Conservation (phyloP, 2,888 invertebrate species). For the Troilus luridus region DNA sequence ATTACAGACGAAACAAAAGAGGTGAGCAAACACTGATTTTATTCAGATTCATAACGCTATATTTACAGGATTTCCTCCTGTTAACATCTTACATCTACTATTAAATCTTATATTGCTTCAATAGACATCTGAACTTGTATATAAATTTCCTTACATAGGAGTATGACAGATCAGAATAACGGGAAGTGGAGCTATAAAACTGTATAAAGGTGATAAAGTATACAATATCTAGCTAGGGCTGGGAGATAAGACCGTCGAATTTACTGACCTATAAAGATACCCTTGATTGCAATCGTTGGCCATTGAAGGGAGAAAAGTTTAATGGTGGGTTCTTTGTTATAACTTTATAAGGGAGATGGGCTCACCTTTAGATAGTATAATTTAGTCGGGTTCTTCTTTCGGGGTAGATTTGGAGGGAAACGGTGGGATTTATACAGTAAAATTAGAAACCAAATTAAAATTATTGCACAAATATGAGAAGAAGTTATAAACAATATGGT, state of each 20-base stretch:
- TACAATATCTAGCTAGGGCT: neutral
- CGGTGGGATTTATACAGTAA: neutral
- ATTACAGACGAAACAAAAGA: no score
- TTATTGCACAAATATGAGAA: neutral
- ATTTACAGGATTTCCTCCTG: no score
- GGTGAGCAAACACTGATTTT: no score
- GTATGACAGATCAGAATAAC: neutral
- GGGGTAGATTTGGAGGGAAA: neutral
- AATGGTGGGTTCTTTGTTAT: constrained; percentile 21
- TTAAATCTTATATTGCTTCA: no score
- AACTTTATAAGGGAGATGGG: neutral
- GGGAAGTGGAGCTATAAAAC: neutral
- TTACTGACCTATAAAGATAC: constrained; percentile 27
- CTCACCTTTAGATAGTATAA: constrained; percentile 2
- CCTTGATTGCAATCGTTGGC: constrained; percentile 18
- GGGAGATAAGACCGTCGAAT: neutral
- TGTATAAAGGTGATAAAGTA: constrained; percentile 18
- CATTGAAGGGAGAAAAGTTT: constrained; percentile 37
- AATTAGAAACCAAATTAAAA: neutral
- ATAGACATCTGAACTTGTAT: no score
- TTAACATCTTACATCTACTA: no score
- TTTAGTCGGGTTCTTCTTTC: neutral
- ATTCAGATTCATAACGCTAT: no score
- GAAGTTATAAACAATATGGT: neutral
- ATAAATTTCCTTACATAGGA: neutral